Percentiles rank a stretch among this genome's conserved stretches.
Evolutionary conservation across 1,140 invertebrate genomes (phyloP).

Genomic region (Drosophila watanabei): DNA sequence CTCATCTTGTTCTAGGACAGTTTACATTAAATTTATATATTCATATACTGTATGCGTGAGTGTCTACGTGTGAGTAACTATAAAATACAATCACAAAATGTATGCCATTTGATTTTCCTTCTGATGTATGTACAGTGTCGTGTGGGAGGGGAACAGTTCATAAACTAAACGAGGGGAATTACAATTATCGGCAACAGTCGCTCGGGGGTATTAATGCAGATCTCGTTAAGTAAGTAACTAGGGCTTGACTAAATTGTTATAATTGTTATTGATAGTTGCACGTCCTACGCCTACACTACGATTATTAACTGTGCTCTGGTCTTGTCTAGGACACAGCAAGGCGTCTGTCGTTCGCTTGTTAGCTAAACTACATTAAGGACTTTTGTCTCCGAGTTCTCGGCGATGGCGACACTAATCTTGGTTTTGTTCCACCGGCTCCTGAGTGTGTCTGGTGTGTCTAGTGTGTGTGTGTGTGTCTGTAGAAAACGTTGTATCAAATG

Average conservation of each 20-base stretch:
- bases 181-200: constrained; percentile 29
- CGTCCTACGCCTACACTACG: constrained; percentile 14
- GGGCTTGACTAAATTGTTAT: constrained; percentile 49
- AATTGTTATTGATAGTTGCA: constrained; percentile 49
- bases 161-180: constrained; percentile 26
- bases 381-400: constrained; percentile 4
- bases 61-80: constrained; percentile 67
- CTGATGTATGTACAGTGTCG: constrained; percentile 43
- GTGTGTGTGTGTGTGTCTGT: constrained; percentile 24
- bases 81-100: constrained; percentile 77
- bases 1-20: constrained; percentile 60
- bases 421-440: constrained; percentile 51
- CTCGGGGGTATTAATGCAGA: constrained; percentile 25
- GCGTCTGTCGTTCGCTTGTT: constrained; percentile 4
- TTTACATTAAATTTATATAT: constrained; percentile 65
- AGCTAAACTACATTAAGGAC: constrained; percentile 10
- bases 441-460: constrained; percentile 16
- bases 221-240: constrained; percentile 61
- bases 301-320: constrained; percentile 39
- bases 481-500: constrained; percentile 52
- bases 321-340: constrained; percentile 18
- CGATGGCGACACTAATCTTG: constrained; percentile 11
- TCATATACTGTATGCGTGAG: constrained; percentile 59
- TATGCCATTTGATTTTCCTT: constrained; percentile 53
- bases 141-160: constrained; percentile 6